Base-by-base conservation (phyloP, 2,888 invertebrate genomes). In the Chalcis sispes region DNA sequence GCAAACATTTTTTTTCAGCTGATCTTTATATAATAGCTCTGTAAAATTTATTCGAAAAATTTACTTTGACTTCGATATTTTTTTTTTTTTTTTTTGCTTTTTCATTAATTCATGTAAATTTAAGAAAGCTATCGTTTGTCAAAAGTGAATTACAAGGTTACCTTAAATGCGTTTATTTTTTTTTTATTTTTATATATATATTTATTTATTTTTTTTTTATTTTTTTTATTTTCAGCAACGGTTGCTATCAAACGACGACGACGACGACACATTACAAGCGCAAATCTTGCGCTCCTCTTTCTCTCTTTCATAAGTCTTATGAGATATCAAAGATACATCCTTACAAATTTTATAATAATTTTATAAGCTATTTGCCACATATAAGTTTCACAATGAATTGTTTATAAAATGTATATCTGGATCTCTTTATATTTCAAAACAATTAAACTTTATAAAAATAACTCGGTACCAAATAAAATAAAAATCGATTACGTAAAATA, bases 291-390 rank as follows among this genome's bases (percentile, higher is more conserved):
- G 40, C 42, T 42, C 13, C 48, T 62, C 58, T 48, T 32, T 73
- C 15, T 46, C 5, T 42, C 25, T 20, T 58, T 46, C 32, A n/a
- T n/a, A 59, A 75, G 69, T 69, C 67, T 74, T 69, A 42, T 59
- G 32, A 46, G 66, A 66, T 71, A 66, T 61, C 65, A 52, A 66
- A 72, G 64, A 59, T 71, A 71, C 48, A 58, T 52, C 5, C 15
- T 40, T 50, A 71, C 36, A 65, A 18, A 58, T 72, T 46, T 72
- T 13, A 18, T 7, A 40, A 42, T 46, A 27, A 56, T 27, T 40
- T 40, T n/a, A n/a, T 10, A 15, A 48, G 56, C n/a, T 48, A 58
- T 15, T 65, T 36, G 7, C n/a, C 8, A n/a, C 18, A 27, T 7
- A 18, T 18, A 25, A 36, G 18, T 56, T 54, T 46, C 52, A 54